These are phyloP conservation scores for Catharus minimus DNA, from an alignment of 2,113 vertebrate genomes.

Conservation along the genomic window DNA sequence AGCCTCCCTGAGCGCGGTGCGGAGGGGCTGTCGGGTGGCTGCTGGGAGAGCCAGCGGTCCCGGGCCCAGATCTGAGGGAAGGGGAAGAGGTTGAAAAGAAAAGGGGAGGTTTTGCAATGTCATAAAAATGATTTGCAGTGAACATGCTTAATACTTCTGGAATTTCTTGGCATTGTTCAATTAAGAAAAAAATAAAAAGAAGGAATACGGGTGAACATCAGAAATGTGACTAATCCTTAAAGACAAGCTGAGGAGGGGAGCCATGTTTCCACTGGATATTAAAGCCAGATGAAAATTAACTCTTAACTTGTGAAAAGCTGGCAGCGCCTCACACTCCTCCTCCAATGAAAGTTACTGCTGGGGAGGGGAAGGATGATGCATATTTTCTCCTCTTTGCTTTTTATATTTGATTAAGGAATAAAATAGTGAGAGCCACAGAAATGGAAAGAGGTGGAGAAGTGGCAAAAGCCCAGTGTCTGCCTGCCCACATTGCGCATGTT, in stretches of 20 bases:
- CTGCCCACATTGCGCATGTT: constrained; percentile 67
- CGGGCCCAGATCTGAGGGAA: constrained; percentile 40
- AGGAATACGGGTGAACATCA: constrained; percentile 52
- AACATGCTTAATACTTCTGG: constrained; percentile 70
- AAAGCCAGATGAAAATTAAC: constrained; percentile 73
- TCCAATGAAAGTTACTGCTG: neutral
- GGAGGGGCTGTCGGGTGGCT: constrained; percentile 34
- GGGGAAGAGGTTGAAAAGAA: constrained; percentile 41
- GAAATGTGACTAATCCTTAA: constrained; percentile 75
- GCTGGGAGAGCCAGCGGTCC: constrained; percentile 26
- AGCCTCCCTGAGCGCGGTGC: constrained; percentile 40
- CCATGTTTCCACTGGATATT: constrained; percentile 68
- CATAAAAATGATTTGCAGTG: constrained; percentile 77
- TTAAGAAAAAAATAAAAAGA: constrained; percentile 63
- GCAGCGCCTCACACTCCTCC: neutral
- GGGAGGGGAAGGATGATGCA: neutral
- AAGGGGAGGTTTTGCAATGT: constrained; percentile 68
- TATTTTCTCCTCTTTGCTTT: constrained; percentile 58
- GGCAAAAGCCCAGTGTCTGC: constrained; percentile 40
- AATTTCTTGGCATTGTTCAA: constrained; percentile 76
- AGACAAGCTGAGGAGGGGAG: constrained; percentile 59
- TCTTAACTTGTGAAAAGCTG: constrained; percentile 46
- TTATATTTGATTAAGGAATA: constrained; percentile 53
- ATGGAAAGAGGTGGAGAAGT: constrained; percentile 52
- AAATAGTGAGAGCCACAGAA: constrained; percentile 54